A percentile compares a stretch with the other conserved stretches of the same genome.
These are phyloP conservation scores for Heliconius hewitsoni DNA, from an alignment of 1,140 invertebrate genomes.

Conservation along the genomic window DNA sequence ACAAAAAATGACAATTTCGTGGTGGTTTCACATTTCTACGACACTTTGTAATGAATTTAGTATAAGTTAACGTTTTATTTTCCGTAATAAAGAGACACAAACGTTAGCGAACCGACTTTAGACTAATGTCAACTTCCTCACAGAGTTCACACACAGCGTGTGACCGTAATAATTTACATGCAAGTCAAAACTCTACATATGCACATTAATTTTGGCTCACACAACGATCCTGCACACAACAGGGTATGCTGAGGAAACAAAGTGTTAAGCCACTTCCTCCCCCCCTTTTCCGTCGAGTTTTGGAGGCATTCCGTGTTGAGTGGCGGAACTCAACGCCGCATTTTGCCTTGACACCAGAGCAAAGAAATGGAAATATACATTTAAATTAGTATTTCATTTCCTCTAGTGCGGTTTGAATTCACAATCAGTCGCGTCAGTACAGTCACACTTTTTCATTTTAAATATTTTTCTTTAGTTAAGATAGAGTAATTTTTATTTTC, in stretches of 20 bases:
- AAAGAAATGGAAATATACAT: too few relatives aligned
- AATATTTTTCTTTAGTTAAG: not conserved
- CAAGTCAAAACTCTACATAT: slow-evolving; percentile 29
- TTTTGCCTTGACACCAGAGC: too few relatives aligned
- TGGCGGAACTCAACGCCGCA: too few relatives aligned
- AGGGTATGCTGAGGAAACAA: too few relatives aligned
- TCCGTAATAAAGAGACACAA: not conserved
- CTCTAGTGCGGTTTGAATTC: too few relatives aligned
- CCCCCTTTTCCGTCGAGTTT: too few relatives aligned
- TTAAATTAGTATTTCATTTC: too few relatives aligned
- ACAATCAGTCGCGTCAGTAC: too few relatives aligned
- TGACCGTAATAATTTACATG: slow-evolving; percentile 37
- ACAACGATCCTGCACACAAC: not conserved
- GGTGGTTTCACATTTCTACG: slow-evolving; percentile 13
- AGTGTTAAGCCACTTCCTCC: too few relatives aligned
- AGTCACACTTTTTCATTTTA: not conserved
- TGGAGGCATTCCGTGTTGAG: too few relatives aligned
- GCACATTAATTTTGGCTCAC: slow-evolving; percentile 25
- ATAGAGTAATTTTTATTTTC: not conserved
- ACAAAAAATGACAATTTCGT: slow-evolving; percentile 31
- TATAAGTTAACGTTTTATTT: not conserved
- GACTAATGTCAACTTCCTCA: slow-evolving; percentile 32
- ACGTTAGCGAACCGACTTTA: slow-evolving; percentile 24
- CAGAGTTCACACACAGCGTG: slow-evolving; percentile 37
- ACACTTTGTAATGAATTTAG: not conserved